Percentiles rank a stretch among this genome's conserved stretches.
Conservation (phyloP, 2,113 vertebrate genomes). For the Cyprinodon brontotheroides region DNA sequence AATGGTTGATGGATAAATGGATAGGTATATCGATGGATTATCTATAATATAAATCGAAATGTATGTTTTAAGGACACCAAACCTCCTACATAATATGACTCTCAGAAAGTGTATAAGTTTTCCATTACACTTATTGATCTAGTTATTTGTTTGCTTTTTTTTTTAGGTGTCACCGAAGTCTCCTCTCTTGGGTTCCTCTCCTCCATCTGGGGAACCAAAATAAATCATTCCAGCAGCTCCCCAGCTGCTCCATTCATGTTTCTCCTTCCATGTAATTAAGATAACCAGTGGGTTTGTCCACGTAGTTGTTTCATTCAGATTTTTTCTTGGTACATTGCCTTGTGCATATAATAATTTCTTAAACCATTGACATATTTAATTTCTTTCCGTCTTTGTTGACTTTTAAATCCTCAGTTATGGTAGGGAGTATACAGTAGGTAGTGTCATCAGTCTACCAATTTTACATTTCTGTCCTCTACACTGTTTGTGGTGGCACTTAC, state of each 20-base stretch:
- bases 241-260: constrained; percentile 34
- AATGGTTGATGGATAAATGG: no score
- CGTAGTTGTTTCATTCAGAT: constrained; percentile 32
- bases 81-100: neutral
- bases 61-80: no score
- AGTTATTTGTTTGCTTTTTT: neutral
- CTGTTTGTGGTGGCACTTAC: constrained; percentile 34
- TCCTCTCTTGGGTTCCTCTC: constrained; percentile 76
- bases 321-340: constrained; percentile 37
- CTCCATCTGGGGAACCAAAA: constrained; percentile 74
- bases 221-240: constrained; percentile 45
- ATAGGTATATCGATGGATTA: no score
- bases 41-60: neutral
- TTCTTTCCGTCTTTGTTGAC: constrained; percentile 18
- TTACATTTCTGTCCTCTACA: constrained; percentile 28
- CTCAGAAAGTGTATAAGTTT: neutral
- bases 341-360: constrained; percentile 31
- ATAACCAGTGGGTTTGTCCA: constrained; percentile 42
- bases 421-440: constrained; percentile 30
- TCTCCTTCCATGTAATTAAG: constrained; percentile 23
- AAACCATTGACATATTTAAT: constrained; percentile 24
- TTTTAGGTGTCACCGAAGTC: constrained; percentile 80
- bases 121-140: neutral
- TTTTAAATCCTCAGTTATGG: constrained; percentile 17
- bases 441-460: constrained; percentile 3